Evolutionary conservation across 2,797 vertebrate species (phyloP), one percentile per base, ranked within the genome.

Genomic region (Cossypha polioptera): DNA sequence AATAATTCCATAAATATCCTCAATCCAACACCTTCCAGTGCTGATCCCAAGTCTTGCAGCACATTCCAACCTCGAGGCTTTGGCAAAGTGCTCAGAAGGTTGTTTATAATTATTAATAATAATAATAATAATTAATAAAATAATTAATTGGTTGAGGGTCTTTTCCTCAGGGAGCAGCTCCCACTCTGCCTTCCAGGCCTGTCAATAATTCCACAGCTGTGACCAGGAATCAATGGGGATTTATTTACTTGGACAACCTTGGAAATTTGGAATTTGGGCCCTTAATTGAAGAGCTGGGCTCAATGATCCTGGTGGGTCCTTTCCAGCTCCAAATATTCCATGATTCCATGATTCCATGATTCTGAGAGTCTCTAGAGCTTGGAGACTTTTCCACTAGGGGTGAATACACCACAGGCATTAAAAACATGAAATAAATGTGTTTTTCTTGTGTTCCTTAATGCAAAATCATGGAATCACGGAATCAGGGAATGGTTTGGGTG

Each of bases 21-120:
- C 1, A 2, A 35, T 47, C 67, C 58, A 20, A 6, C 6, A 9
- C 12, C 61, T 24, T 1, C 1, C 2, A 9, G 62, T 0, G 13
- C 25, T 26, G 86, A 43, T 36, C 61, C 35, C 58, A 48, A 33
- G 16, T 20, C 43, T 6, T 3, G 19, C 31, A 72, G 59, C 65
- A 14, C 0, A 0, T 66, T 22, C 67, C 0, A 1, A 7, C 21
- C 47, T 53, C 2, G 0, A 54, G 57, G 33, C 31, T 15, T 35
- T 42, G 43, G 42, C 51, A 17, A 83, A 54, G 51, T 1, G 29
- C 78, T 86, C 61, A 13, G 36, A 11, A 58, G 5, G 29, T 24
- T 45, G 45, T 11, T 71, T 11, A 14, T 17, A 11, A 71, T 81
- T 8, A 61, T 3, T 19, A 63, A 2, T 13, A 38, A 7, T 40